These are phyloP conservation scores for Anticlea derivata DNA, from an alignment of 2,888 invertebrate genomes.

Conservation along the genomic window DNA sequence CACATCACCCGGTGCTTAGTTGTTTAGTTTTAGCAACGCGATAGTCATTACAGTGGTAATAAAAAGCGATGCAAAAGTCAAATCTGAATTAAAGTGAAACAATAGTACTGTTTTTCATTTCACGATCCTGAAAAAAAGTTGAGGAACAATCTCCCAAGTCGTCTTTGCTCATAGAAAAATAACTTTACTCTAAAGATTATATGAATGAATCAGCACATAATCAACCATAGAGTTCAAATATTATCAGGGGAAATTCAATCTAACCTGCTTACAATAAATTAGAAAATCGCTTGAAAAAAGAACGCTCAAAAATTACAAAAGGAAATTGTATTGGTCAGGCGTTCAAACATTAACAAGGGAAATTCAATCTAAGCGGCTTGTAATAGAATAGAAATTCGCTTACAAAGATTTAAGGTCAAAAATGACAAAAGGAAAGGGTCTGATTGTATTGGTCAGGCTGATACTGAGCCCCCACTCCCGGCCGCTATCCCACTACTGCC, in stretches of 20 bases:
- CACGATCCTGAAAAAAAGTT: too few relatives aligned
- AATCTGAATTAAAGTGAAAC: conserved; percentile 53
- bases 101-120: conserved; percentile 33
- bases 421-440: conserved; percentile 74
- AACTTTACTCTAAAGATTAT: too few relatives aligned
- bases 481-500: conserved; percentile 99
- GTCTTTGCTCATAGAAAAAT: too few relatives aligned
- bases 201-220: too few relatives aligned
- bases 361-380: neutral
- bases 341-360: too few relatives aligned
- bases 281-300: neutral
- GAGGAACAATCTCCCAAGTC: too few relatives aligned
- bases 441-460: conserved; percentile 89
- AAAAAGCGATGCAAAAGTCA: conserved; percentile 57
- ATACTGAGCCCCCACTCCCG: conserved; percentile 96
- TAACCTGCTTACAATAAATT: neutral
- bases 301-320: neutral
- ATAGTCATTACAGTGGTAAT: conserved; percentile 57
- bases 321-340: neutral
- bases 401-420: neutral
- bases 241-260: conserved; percentile 3
- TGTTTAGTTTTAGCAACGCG: conserved; percentile 52
- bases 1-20: conserved; percentile 40
- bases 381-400: neutral
- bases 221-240: too few relatives aligned